Percentiles rank a stretch among this genome's conserved stretches.
phyloP scores from a whole-genome alignment of 2,888 invertebrate species.

The Limnephilus rhombicus region DNA sequence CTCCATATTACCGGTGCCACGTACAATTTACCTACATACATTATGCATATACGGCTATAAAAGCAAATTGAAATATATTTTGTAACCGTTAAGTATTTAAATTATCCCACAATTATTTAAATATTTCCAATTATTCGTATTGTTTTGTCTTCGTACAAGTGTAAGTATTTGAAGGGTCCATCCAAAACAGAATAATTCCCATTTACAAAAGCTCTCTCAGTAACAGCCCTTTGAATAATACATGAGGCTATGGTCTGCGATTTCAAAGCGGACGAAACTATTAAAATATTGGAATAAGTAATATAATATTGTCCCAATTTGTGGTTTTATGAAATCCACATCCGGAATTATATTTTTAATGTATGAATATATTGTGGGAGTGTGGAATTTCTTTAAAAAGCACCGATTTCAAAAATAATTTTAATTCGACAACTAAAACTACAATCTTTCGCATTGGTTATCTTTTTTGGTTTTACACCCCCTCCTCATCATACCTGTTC shows the following conservation, averaged over 20 bases:
- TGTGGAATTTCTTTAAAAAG: neutral
- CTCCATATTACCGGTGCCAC: no score
- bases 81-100: no score
- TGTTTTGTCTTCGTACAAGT: neutral
- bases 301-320: neutral
- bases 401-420: neutral
- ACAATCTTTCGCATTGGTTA: no score
- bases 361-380: neutral
- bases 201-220: neutral
- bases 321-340: neutral
- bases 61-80: no score
- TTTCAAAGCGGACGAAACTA: neutral
- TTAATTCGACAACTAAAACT: neutral
- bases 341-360: neutral
- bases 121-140: neutral
- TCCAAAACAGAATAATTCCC: neutral
- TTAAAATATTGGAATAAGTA: neutral
- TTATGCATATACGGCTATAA: no score
- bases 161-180: neutral
- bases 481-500: no score
- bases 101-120: no score
- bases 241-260: neutral
- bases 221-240: neutral
- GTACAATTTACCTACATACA: no score
- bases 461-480: no score